phyloP scores from a whole-genome alignment of 1,140 invertebrate genomes.

The Spodoptera frugiperda region DNA sequence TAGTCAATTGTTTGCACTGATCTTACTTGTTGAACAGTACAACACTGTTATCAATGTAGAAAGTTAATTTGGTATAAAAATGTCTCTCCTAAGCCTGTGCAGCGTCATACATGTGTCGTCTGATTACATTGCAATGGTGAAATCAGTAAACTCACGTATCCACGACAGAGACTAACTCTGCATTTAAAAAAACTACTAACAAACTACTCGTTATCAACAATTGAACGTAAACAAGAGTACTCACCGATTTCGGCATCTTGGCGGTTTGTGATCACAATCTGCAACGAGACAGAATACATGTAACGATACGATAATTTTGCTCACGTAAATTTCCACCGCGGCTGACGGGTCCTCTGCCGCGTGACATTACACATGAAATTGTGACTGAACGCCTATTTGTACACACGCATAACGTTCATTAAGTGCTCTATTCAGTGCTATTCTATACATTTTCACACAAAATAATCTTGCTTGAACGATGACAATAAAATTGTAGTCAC shows the following conservation, averaged over 20 bases:
- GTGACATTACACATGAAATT: slow-evolving; percentile 67
- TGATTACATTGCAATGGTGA: slow-evolving; percentile 78
- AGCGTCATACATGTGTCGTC: slow-evolving; percentile 58
- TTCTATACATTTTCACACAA: slow-evolving; percentile 65
- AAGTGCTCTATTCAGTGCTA: slow-evolving; percentile 40
- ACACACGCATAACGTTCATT: slow-evolving; percentile 47
- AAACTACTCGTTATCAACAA: slow-evolving; percentile 17
- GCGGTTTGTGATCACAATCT: slow-evolving; percentile 81
- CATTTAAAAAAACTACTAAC: slow-evolving; percentile 6
- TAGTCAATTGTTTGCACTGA: slow-evolving; percentile 11
- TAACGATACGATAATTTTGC: slow-evolving; percentile 56
- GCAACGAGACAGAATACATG: slow-evolving; percentile 67
- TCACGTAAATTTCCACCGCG: slow-evolving; percentile 60
- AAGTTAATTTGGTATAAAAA: slow-evolving; percentile 37
- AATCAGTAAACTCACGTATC: slow-evolving; percentile 66
- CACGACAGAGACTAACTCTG: slow-evolving; percentile 44
- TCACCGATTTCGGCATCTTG: slow-evolving; percentile 85
- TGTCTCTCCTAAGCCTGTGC: slow-evolving; percentile 9
- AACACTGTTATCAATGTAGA: slow-evolving; percentile 26
- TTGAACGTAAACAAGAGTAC: slow-evolving; percentile 57
- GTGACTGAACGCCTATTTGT: slow-evolving; percentile 57
- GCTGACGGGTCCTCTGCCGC: slow-evolving; percentile 56
- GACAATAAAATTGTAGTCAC: slow-evolving; percentile 74
- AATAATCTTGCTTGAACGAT: slow-evolving; percentile 61
- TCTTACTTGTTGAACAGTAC: slow-evolving; percentile 13